Conservation (phyloP, 2,113 vertebrate genomes). For the Ornithorhynchus anatinus region DNA sequence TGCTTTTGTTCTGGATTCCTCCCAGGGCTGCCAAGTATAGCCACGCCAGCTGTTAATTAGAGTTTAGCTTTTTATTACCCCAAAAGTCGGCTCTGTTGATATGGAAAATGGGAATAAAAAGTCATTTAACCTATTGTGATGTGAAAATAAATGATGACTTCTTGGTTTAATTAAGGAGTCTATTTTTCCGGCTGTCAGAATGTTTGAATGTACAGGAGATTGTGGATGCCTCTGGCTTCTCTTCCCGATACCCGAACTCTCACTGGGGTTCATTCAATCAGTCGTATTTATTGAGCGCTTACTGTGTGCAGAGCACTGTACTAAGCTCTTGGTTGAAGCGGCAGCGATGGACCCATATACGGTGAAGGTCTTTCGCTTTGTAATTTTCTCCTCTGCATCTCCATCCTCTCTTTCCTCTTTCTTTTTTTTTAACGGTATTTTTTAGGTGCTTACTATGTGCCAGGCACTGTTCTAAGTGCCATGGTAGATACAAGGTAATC, state of each 20-base stretch:
- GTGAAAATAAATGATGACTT: constrained; percentile 62
- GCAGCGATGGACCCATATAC: constrained; percentile 55
- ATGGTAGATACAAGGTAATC: too few relatives aligned
- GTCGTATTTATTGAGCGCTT: too few relatives aligned
- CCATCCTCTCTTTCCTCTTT: too few relatives aligned
- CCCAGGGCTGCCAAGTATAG: constrained; percentile 46
- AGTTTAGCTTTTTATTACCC: constrained; percentile 54
- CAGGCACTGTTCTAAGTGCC: too few relatives aligned
- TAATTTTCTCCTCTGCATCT: too few relatives aligned
- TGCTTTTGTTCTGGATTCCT: constrained; percentile 59
- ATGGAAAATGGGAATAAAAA: constrained; percentile 54
- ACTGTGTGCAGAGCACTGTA: too few relatives aligned
- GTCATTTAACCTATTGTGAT: constrained; percentile 68
- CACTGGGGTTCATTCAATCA: too few relatives aligned
- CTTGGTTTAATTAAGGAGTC: constrained; percentile 54
- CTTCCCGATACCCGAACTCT: constrained; percentile 25
- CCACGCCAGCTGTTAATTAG: constrained; percentile 58
- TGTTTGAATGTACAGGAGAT: constrained; percentile 56
- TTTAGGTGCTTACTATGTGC: too few relatives aligned
- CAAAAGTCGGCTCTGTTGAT: constrained; percentile 56
- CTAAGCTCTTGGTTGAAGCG: constrained; percentile 31
- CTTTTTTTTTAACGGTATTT: accelerated
- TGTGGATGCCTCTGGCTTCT: constrained; percentile 29
- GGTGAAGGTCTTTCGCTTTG: too few relatives aligned
- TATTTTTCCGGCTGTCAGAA: constrained; percentile 71